phyloP scores from a whole-genome alignment of 2,888 invertebrate species.

The Leistus spinibarbis region DNA sequence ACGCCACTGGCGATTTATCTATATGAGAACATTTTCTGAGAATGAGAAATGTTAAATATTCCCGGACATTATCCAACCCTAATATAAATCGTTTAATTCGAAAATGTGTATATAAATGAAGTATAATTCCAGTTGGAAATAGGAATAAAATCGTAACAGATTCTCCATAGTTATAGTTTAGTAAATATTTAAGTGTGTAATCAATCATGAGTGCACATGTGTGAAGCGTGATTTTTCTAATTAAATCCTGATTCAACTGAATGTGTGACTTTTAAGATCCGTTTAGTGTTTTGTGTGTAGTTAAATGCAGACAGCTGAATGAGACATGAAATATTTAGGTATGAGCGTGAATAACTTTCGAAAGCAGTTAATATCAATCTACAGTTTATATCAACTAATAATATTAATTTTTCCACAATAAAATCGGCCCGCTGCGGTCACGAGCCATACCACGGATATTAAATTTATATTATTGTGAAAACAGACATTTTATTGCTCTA shows the following conservation, averaged over 20 bases:
- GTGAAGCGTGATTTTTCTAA: background rate
- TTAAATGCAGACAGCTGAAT: background rate
- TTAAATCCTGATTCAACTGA: background rate
- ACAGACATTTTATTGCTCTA: constrained; percentile 16
- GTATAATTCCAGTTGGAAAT: too few species aligned
- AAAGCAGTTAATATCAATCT: constrained; percentile 19
- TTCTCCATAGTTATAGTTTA: too few species aligned
- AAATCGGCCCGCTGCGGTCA: constrained; percentile 18
- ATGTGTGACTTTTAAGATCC: background rate
- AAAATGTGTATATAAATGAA: too few species aligned
- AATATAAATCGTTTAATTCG: too few species aligned
- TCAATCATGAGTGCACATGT: background rate
- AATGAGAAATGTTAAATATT: too few species aligned
- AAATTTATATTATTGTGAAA: constrained; percentile 30
- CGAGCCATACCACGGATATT: constrained; percentile 7
- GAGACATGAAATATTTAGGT: background rate
- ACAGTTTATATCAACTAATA: constrained; percentile 24
- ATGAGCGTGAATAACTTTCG: constrained; percentile 17
- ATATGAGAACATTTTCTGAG: too few species aligned
- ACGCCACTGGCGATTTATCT: too few species aligned
- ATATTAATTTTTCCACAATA: constrained; percentile 29
- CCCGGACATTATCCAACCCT: too few species aligned
- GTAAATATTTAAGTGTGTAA: background rate
- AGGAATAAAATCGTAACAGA: too few species aligned
- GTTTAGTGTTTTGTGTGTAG: background rate